Evolutionary conservation across 1,140 invertebrate species (phyloP).

Genomic region (Scaptodrosophila lebanonensis): DNA sequence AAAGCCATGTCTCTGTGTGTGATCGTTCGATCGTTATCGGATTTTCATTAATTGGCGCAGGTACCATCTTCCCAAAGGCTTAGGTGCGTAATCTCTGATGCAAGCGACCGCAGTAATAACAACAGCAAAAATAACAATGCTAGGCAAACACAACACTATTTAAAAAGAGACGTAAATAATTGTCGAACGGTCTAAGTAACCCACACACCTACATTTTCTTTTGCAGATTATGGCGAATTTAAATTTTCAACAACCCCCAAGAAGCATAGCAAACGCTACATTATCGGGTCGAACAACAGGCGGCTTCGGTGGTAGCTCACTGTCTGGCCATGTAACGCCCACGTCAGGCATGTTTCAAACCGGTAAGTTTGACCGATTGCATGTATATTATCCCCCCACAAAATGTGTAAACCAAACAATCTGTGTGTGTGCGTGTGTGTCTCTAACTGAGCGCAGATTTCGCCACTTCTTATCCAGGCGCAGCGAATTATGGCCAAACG

Average conservation of each 20-base stretch:
- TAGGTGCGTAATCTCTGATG: too few species aligned
- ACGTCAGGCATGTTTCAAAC: conserved; percentile 82
- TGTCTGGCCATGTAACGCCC: conserved; percentile 85
- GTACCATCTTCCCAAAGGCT: too few species aligned
- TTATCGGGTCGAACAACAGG: conserved; percentile 81
- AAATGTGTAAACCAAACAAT: neutral
- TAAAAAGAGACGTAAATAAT: too few species aligned
- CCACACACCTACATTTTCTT: neutral
- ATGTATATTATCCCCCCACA: neutral
- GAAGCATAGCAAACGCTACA: conserved; percentile 84
- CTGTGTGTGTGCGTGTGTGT: neutral
- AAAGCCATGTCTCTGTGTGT: too few species aligned
- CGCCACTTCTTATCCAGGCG: conserved; percentile 60
- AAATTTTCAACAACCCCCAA: conserved; percentile 88
- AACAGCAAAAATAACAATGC: too few species aligned
- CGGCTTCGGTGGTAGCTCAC: conserved; percentile 80
- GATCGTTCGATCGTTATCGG: too few species aligned
- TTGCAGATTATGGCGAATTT: conserved; percentile 85
- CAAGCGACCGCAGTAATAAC: too few species aligned
- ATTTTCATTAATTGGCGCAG: too few species aligned
- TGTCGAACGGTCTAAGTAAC: neutral
- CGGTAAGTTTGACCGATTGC: conserved; percentile 46
- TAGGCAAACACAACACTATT: too few species aligned
- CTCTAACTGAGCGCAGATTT: conserved; percentile 32
- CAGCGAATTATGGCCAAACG: conserved; percentile 77